These are phyloP conservation scores for Meandrina meandrites DNA, from an alignment of 92 coral and sea anemone genomes.

Conservation along the genomic window DNA sequence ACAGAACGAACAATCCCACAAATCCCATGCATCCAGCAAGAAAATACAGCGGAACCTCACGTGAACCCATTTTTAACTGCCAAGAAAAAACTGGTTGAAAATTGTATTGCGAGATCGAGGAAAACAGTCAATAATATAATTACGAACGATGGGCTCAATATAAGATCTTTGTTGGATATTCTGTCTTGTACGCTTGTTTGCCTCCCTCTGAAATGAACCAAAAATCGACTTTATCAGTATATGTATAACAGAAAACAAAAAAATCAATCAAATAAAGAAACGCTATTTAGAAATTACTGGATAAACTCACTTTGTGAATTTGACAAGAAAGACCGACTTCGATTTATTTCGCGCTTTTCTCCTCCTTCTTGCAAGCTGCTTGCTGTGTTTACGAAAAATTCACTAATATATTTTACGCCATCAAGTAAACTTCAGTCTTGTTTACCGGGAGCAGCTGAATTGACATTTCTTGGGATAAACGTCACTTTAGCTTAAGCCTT, in stretches of 20 bases:
- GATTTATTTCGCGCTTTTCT: background rate
- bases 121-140: background rate
- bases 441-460: background rate
- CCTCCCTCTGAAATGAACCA: background rate
- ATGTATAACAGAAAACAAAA: background rate
- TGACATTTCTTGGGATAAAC: background rate
- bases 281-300: background rate
- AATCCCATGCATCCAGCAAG: constrained; percentile 14
- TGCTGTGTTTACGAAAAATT: background rate
- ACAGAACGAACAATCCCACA: constrained; percentile 5
- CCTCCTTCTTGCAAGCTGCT: background rate
- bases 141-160: background rate
- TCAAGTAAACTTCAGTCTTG: background rate
- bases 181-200: background rate
- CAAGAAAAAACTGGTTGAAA: background rate
- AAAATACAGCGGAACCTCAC: constrained; percentile 17
- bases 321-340: background rate
- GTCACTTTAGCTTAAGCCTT: background rate
- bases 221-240: background rate
- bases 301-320: background rate
- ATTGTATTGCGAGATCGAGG: background rate
- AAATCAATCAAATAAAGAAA: background rate
- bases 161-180: background rate
- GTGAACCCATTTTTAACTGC: background rate
- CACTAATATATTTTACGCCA: background rate